Base-by-base conservation (phyloP, 2,113 vertebrate species). In the Connochaetes taurinus region DNA sequence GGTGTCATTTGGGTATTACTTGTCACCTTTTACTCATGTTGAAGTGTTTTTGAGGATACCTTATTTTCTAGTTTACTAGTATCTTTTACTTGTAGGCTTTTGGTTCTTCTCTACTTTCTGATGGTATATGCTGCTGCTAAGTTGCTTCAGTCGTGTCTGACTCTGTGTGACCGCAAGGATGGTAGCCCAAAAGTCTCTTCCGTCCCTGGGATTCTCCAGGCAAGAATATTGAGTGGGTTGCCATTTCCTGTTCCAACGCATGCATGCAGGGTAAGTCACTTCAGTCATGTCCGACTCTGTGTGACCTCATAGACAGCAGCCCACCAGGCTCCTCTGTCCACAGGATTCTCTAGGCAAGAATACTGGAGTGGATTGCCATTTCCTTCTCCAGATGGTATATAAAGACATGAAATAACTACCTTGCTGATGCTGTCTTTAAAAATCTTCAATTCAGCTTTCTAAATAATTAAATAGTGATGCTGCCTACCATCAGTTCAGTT, bases 91-190 rank as follows among this genome's bases (percentile, higher is more conserved):
- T 40, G 13, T 60, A 36, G 29, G 3, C 31, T 36, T 90, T 87
- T 29, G 13, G 7, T 55, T 86, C n/a, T 86, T 21, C 7, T 67
- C 15, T 60, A 36, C 10, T 60, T 71, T 62, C 60, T 74, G 23
- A 67, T 60, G 43, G 29, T 25, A 45, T 58, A 78, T 60, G 15
- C n/a, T 40, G 19, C 19, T 71, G 8, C 62, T 64, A 36, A 71
- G 19, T 71, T 0, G 0, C 19, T 71, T 40, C 67, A 36, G 19
- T 71, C 0, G 2, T 71, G n/a, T 21, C 64, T 0, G 0, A 71
- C 64, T 71, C n/a, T 71, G 17, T 36, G 64, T 1, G 9, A 71
- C 67, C 19, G 2, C 19, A 12, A 36, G 36, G n/a, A 36, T 12
- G 19, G n/a, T 4, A 71, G n/a, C 64, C n/a, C n/a, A 3, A 12